Evolutionary conservation across 2,888 invertebrate species (phyloP), one percentile per base, ranked within the genome.

Genomic region (Diploptera punctata): DNA sequence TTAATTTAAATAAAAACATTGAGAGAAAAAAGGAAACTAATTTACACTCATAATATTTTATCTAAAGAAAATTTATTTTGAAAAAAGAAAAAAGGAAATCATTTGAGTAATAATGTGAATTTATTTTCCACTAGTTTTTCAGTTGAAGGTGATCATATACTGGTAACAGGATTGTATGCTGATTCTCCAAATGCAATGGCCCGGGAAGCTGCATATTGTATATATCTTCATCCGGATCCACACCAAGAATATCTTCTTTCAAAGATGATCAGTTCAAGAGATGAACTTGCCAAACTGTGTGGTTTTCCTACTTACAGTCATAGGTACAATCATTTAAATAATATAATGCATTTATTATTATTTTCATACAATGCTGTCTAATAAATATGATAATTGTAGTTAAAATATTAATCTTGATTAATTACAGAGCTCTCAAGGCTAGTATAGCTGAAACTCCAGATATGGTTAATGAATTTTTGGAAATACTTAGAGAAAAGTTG

Each of bases 291-390:
- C 0, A 84, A 88, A 70, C 87, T 93, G 13, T 98, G 98, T 80
- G 99, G 96, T 1, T 99, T 98, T 83, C 84, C 89, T 18, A 91
- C 95, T 0, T 99, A 93, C 79, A 93, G 94, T 0, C 94, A 98
- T 80, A 87, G 96, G 88, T 87, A 77, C 69, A 61, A 73, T 71
- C n/a, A n/a, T n/a, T n/a, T n/a, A n/a, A n/a, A n/a, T n/a, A n/a
- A n/a, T n/a, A n/a, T n/a, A n/a, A n/a, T n/a, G n/a, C n/a, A n/a
- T n/a, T n/a, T n/a, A n/a, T n/a, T n/a, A n/a, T n/a, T n/a, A n/a
- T n/a, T n/a, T n/a, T n/a, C n/a, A n/a, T n/a, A n/a, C n/a, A n/a
- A n/a, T n/a, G n/a, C n/a, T n/a, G n/a, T n/a, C n/a, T n/a, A n/a
- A n/a, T n/a, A n/a, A n/a, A n/a, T n/a, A n/a, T n/a, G n/a, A n/a